A percentile compares a stretch with the other conserved stretches of the same genome.
These are phyloP conservation scores for Hippoglossus hippoglossus DNA, from an alignment of 2,797 vertebrate genomes.

Conservation along the genomic window DNA sequence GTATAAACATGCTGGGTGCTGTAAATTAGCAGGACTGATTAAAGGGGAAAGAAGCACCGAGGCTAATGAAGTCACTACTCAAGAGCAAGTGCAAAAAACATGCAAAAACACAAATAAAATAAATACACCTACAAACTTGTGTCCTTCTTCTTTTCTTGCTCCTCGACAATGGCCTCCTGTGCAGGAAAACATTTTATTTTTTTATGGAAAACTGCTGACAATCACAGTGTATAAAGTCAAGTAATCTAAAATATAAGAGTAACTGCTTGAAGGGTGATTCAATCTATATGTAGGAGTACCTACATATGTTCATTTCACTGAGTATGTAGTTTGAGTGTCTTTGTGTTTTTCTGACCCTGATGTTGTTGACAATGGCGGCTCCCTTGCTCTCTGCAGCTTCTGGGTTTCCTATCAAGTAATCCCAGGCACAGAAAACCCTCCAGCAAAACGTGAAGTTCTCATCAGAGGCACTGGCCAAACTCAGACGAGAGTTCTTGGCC, in stretches of 20 bases:
- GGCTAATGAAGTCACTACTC: too few species aligned
- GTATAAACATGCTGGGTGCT: background rate
- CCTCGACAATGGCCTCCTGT: constrained; percentile 97
- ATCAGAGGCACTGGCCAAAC: constrained; percentile 93
- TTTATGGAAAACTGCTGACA: background rate
- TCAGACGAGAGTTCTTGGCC: constrained; percentile 96
- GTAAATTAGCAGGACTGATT: too few species aligned
- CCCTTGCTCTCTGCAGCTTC: constrained; percentile 98
- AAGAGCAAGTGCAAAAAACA: background rate
- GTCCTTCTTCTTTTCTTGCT: constrained; percentile 96
- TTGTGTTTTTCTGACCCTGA: constrained; percentile 85
- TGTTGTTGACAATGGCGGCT: constrained; percentile 96
- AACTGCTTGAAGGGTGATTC: background rate
- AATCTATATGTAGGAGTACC: too few species aligned
- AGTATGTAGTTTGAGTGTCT: background rate
- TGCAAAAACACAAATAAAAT: background rate
- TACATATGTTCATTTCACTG: background rate
- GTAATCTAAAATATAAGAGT: background rate
- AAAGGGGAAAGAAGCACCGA: too few species aligned
- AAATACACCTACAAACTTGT: constrained; percentile 92
- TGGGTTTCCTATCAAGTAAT: constrained; percentile 96
- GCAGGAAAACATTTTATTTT: constrained; percentile 22
- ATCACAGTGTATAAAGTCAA: background rate
- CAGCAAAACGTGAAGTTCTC: constrained; percentile 99
- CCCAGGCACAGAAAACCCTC: constrained; percentile 99